phyloP scores from a whole-genome alignment of 2,888 invertebrate species.

The Nomada fabriciana region DNA sequence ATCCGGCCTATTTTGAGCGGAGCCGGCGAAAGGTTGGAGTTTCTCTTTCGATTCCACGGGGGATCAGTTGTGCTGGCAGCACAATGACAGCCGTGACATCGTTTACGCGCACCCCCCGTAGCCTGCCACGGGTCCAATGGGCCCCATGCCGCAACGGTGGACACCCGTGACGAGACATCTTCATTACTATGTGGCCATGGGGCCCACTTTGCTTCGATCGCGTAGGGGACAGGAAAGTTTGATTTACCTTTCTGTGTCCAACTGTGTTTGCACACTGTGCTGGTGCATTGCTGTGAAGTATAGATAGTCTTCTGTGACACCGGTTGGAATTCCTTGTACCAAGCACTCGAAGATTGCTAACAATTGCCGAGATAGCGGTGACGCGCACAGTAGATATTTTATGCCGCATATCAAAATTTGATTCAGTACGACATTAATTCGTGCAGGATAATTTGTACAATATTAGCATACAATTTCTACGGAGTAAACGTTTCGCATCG shows the following conservation, averaged over 20 bases:
- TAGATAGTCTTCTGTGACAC: too few relatives aligned
- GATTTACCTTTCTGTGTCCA: background rate
- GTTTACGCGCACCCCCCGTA: conserved; percentile 81
- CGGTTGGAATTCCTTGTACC: too few relatives aligned
- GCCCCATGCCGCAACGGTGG: conserved; percentile 66
- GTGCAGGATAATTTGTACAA: too few relatives aligned
- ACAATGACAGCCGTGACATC: conserved; percentile 79
- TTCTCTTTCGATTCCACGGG: conserved; percentile 73
- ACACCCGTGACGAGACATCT: conserved; percentile 82
- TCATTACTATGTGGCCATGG: conserved; percentile 78
- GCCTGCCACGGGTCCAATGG: conserved; percentile 77
- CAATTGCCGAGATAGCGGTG: too few relatives aligned
- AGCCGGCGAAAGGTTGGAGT: conserved; percentile 47
- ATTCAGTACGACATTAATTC: too few relatives aligned
- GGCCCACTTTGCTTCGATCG: conserved; percentile 59
- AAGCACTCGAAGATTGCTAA: too few relatives aligned
- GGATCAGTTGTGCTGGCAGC: conserved; percentile 70
- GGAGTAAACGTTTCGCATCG: background rate
- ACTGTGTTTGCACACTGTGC: conserved; percentile 5
- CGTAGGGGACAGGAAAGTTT: background rate
- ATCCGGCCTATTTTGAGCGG: conserved; percentile 65
- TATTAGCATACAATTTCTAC: too few relatives aligned
- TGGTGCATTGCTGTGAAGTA: too few relatives aligned
- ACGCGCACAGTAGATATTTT: too few relatives aligned
- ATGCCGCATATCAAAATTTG: too few relatives aligned